Evolutionary conservation across 2,113 vertebrate species (phyloP).

Genomic region (Elephas maximus): DNA sequence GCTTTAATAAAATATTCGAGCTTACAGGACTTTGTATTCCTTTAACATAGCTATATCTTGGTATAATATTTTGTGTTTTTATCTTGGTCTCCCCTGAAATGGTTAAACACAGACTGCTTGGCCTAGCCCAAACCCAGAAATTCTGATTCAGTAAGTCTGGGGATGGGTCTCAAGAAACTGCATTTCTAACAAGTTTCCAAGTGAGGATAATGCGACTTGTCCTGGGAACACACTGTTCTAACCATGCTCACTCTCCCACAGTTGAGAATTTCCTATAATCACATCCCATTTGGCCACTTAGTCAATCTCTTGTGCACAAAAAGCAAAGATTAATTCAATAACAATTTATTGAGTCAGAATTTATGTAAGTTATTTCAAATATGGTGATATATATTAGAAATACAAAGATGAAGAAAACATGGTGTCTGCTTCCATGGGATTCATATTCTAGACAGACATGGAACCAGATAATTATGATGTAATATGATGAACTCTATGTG

Average conservation of each 20-base stretch:
- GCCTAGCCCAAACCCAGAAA: neutral
- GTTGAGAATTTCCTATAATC: neutral
- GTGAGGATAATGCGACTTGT: neutral
- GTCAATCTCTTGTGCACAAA: neutral
- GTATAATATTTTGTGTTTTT: constrained; percentile 25
- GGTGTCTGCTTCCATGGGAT: neutral
- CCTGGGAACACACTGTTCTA: neutral
- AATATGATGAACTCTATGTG: neutral
- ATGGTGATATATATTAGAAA: neutral
- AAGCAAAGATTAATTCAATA: constrained; percentile 6
- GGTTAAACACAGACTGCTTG: neutral
- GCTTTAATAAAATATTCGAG: constrained; percentile 22
- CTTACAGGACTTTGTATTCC: neutral
- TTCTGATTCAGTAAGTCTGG: constrained; percentile 8
- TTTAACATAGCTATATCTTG: neutral
- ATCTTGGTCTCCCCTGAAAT: neutral
- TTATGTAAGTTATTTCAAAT: neutral
- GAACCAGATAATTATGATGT: neutral
- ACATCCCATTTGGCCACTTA: neutral
- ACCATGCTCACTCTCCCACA: neutral
- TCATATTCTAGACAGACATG: constrained; percentile 20
- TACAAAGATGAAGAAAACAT: neutral
- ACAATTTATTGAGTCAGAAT: neutral
- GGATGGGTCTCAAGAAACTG: neutral
- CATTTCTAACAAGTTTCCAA: neutral